Percentiles rank a stretch among this genome's conserved stretches.
phyloP scores from a whole-genome alignment of 2,113 vertebrate genomes.

The Panurus biarmicus region DNA sequence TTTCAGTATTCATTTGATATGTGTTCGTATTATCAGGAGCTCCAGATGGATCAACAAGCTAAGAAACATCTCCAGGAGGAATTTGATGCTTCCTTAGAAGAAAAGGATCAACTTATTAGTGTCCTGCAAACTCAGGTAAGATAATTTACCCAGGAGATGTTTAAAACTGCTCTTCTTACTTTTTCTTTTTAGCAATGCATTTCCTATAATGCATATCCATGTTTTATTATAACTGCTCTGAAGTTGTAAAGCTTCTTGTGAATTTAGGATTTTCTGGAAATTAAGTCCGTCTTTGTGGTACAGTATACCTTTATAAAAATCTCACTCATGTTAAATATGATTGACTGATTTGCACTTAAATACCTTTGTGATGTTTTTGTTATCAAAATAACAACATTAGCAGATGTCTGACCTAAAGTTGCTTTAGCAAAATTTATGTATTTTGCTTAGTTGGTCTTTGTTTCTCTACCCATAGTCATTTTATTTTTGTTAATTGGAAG shows the following conservation, averaged over 20 bases:
- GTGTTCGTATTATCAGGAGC: constrained; percentile 71
- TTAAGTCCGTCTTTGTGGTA: not conserved
- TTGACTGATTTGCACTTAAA: not conserved
- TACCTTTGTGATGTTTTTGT: not conserved
- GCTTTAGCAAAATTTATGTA: not conserved
- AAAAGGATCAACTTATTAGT: constrained; percentile 94
- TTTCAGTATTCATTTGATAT: not conserved
- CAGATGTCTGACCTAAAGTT: not conserved
- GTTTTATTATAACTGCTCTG: not conserved
- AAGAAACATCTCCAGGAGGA: constrained; percentile 98
- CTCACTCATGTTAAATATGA: not conserved
- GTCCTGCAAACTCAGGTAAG: constrained; percentile 92
- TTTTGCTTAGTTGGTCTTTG: not conserved
- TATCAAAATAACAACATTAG: not conserved
- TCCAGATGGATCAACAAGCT: constrained; percentile 96
- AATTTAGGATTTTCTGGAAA: not conserved
- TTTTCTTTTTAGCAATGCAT: not conserved
- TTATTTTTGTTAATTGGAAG: not conserved
- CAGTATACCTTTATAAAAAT: not conserved
- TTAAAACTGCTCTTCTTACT: not conserved
- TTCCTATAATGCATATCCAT: not conserved
- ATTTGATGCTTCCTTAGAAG: constrained; percentile 91
- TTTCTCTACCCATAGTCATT: not conserved
- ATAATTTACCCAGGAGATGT: not conserved
- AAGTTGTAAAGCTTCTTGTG: not conserved